Base-by-base conservation (phyloP, 2,888 invertebrate genomes). In the Neuroscelio doddi region DNA sequence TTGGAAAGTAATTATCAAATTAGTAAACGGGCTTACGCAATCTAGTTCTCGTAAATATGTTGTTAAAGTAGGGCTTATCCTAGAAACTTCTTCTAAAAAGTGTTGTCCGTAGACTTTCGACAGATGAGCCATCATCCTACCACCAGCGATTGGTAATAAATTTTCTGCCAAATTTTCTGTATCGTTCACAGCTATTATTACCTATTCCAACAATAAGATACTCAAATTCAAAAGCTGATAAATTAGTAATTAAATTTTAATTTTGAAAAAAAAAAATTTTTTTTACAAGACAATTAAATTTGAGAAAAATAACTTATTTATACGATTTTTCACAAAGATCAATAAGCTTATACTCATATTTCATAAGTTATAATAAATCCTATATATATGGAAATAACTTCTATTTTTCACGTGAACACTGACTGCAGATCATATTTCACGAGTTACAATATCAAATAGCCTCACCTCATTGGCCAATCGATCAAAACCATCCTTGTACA, bases 131-230 rank as follows among this genome's bases (percentile, higher is more conserved):
- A 90, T 90, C 62, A 97, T 85, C 68, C 97, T 88, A 79, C 93
- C 91, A 3, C 93, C 94, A n/a, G 92, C 93, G 51, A 97, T 89
- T 17, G 91, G 89, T 17, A 96, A 84, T 58, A 97, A 86, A 67
- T 92, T 89, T 0, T 89, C 86, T 7, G 94, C 90, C 56, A 96
- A 82, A 36, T 88, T 85, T 72, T 90, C 89, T n/a, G 89, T 89
- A 64, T 93, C 91, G 53, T 88, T 88, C 3, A 95, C 88, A 14
- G 90, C 86, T 9, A 88, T 84, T 24, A 93, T 85, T 45, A 92
- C 86, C 86, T 91, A 86, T 87, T n/a, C n/a, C n/a, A n/a, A n/a
- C n/a, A n/a, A n/a, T n/a, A n/a, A n/a, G n/a, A n/a, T n/a, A n/a
- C n/a, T n/a, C n/a, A n/a, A n/a, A n/a, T n/a, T n/a, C n/a, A n/a